Evolutionary conservation across 2,113 vertebrate species (phyloP).

Genomic region (Neodontobutis hainanensis): DNA sequence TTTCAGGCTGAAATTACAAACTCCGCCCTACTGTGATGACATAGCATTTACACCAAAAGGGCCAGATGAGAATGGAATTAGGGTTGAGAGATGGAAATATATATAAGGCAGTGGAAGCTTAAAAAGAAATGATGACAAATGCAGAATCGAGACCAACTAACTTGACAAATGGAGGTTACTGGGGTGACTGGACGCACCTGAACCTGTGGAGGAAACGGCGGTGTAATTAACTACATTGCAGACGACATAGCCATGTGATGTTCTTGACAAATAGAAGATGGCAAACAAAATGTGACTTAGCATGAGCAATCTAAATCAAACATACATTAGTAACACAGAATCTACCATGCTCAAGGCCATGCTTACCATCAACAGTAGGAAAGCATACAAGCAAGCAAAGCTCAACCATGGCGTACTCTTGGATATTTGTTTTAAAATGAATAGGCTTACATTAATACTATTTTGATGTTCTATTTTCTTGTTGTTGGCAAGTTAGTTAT

Average conservation of each 20-base stretch:
- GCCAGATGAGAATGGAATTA: conserved; percentile 82
- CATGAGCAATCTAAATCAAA: conserved; percentile 52
- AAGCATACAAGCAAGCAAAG: conserved; percentile 24
- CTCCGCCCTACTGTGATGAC: conserved; percentile 83
- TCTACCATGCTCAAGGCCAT: conserved; percentile 70
- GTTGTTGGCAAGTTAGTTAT: not conserved
- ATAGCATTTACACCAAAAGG: conserved; percentile 83
- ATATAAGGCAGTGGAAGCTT: conserved; percentile 73
- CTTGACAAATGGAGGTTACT: conserved; percentile 98
- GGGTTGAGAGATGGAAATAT: conserved; percentile 75
- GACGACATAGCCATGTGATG: conserved; percentile 81
- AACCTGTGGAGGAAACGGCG: conserved; percentile 94
- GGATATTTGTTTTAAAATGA: conserved; percentile 21
- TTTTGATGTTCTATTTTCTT: too few relatives aligned
- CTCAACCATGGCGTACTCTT: not conserved
- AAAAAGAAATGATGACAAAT: conserved; percentile 84
- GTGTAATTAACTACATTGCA: conserved; percentile 83
- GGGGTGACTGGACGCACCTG: conserved; percentile 90
- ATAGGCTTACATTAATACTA: conserved; percentile 10
- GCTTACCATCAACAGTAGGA: conserved; percentile 35
- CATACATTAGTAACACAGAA: conserved; percentile 72
- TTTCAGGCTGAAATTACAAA: conserved; percentile 82
- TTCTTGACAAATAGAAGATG: conserved; percentile 51
- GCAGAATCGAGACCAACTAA: conserved; percentile 93
- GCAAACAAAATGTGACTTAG: conserved; percentile 47